Percentiles rank a stretch among this genome's conserved stretches.
Conservation (phyloP, 2,113 vertebrate species). For the Amphiprion ocellaris region DNA sequence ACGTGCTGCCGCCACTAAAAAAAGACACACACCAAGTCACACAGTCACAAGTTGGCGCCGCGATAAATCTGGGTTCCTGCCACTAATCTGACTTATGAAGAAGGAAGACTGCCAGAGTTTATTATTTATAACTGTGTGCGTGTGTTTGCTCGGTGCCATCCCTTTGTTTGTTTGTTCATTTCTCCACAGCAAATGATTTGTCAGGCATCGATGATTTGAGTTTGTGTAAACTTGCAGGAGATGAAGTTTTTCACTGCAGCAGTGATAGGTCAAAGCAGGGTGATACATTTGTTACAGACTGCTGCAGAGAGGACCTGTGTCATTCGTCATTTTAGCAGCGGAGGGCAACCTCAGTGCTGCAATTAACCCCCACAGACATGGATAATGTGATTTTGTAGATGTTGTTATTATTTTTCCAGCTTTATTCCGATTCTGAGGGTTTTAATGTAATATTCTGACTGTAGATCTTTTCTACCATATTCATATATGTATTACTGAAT, state of each 20-base stretch:
- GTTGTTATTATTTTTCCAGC: background rate
- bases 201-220: slow-evolving; percentile 14
- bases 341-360: background rate
- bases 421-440: background rate
- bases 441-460: background rate
- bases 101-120: slow-evolving; percentile 34
- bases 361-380: slow-evolving; percentile 9
- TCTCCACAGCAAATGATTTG: slow-evolving; percentile 31
- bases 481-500: background rate
- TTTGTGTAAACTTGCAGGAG: background rate
- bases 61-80: slow-evolving; percentile 47
- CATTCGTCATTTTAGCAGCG: slow-evolving; percentile 7
- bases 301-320: background rate
- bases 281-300: slow-evolving; percentile 4
- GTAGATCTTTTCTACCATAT: background rate
- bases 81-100: slow-evolving; percentile 56
- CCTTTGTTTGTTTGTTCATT: slow-evolving; percentile 29
- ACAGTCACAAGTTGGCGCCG: slow-evolving; percentile 51
- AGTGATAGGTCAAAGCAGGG: background rate
- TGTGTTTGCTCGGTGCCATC: slow-evolving; percentile 2
- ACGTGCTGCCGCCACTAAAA: slow-evolving; percentile 28
- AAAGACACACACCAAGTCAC: slow-evolving; percentile 12
- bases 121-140: slow-evolving; percentile 38
- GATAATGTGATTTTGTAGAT: background rate
- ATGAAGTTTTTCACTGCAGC: slow-evolving; percentile 10